Base-by-base conservation (phyloP, 2,888 invertebrate species). In the Barypeithes pellucidus region DNA sequence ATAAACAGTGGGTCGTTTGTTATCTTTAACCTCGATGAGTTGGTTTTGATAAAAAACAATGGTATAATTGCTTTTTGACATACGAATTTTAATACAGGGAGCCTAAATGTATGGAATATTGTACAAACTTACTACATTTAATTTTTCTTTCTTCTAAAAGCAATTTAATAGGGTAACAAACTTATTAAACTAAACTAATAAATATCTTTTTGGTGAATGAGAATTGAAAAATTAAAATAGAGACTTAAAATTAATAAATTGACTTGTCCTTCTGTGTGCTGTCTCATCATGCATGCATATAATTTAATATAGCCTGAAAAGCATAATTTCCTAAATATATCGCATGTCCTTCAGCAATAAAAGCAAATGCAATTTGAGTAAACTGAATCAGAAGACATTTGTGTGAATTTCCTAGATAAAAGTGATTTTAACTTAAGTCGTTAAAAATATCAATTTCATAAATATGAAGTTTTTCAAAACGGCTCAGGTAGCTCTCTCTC, bases 31-130 rank as follows among this genome's bases (percentile, higher is more conserved):
- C 9, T 14, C 14, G 54, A 54, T 54, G 29, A 16, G 9, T 24
- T 33, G 18, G 7, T 54, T 54, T 54, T 54, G 54, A 54, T 54
- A 54, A 54, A n/a, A 52, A 22, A 39, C 43, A n/a, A 29, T n/a
- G 59, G 16, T 16, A 39, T n/a, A 59, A 39, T 59, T 59, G 39
- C 36, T 59, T 39, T 16, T 39, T 18, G 16, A 33, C 12, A 36
- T 12, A 59, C 59, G 20, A 2, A 20, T 2, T 8, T 11, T 11
- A 47, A 18, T 20, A 47, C 16, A 43, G 14, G 43, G 16, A 39
- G n/a, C n/a, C 12, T 39, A 4, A 12, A 9, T 39, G 8, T 39
- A 11, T 39, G n/a, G 2, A 39, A n/a, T 5, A 12, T 12, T 39
- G 3, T 29, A 29, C 29, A n/a, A n/a, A n/a, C n/a, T n/a, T n/a